These are phyloP conservation scores for Crenichthys baileyi DNA, from an alignment of 2,797 vertebrate species.

Conservation along the genomic window DNA sequence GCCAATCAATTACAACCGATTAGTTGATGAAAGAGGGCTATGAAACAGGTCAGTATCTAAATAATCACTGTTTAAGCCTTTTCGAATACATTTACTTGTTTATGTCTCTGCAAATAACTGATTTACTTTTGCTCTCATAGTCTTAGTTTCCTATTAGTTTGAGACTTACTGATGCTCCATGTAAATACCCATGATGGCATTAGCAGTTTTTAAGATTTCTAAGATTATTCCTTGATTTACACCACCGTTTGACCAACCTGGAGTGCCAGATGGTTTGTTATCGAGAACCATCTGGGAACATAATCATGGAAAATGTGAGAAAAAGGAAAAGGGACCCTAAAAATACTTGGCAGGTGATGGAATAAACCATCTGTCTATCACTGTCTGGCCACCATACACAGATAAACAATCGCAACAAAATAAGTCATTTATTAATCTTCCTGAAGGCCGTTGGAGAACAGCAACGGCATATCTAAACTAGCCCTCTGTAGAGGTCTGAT, in stretches of 20 bases:
- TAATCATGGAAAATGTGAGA: not conserved
- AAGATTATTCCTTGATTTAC: not conserved
- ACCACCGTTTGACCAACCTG: not conserved
- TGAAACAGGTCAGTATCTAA: slow-evolving; percentile 2
- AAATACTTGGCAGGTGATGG: slow-evolving; percentile 14
- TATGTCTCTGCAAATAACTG: not conserved
- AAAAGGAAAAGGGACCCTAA: not conserved
- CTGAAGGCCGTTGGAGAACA: not conserved
- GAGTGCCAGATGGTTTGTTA: slow-evolving; percentile 8
- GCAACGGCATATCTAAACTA: too few relatives aligned
- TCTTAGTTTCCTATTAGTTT: not conserved
- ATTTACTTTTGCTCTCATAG: not conserved
- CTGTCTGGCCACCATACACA: not conserved
- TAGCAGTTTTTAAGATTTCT: not conserved
- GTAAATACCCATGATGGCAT: not conserved
- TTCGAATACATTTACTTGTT: not conserved
- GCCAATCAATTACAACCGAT: slow-evolving; percentile 30
- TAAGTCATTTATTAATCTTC: not conserved
- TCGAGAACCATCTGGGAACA: slow-evolving; percentile 1
- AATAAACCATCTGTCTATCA: slow-evolving; percentile 17
- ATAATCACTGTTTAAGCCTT: not conserved
- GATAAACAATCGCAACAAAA: not conserved
- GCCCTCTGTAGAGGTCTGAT: too few relatives aligned
- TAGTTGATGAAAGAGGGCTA: slow-evolving; percentile 5
- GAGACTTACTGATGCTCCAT: not conserved